Evolutionary conservation across 2,888 invertebrate species (phyloP).

Genomic region (Eristalis tenax): DNA sequence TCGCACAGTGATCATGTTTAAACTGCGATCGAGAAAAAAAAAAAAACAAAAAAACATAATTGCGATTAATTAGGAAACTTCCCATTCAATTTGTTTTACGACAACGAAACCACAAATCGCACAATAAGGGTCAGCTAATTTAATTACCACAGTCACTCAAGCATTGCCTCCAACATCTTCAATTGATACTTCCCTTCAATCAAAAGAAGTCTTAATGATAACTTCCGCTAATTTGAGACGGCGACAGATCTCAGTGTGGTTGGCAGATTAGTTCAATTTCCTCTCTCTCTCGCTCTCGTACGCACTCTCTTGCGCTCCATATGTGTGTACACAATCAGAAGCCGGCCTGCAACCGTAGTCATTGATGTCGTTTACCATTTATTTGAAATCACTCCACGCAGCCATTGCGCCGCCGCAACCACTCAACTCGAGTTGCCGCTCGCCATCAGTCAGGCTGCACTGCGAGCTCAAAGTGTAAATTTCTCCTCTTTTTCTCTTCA

Average conservation of each 20-base stretch:
- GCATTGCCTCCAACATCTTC: conserved; percentile 39
- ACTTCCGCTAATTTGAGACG: conserved; percentile 72
- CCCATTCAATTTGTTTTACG: conserved; percentile 58
- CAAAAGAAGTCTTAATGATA: conserved; percentile 67
- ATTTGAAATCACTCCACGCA: conserved; percentile 3
- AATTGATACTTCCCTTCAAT: conserved; percentile 72
- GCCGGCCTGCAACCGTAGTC: neutral
- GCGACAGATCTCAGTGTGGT: conserved; percentile 55
- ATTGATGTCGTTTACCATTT: neutral
- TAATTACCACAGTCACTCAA: conserved; percentile 54
- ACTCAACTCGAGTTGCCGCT: neutral
- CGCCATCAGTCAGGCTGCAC: neutral
- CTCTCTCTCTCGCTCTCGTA: conserved; percentile 26
- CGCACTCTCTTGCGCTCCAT: neutral
- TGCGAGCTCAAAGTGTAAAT: conserved; percentile 49
- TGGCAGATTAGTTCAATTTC: conserved; percentile 39
- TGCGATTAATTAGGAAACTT: conserved; percentile 64
- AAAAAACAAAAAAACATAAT: conserved; percentile 47
- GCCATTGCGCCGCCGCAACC: conserved; percentile 55
- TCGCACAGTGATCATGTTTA: neutral
- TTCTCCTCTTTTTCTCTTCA: conserved; percentile 33
- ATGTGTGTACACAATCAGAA: conserved; percentile 7
- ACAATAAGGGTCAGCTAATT: conserved; percentile 65
- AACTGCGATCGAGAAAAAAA: neutral
- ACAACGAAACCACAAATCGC: conserved; percentile 54